Evolutionary conservation across 2,797 vertebrate species (phyloP).

Genomic region (Dendrocincla fuliginosa): DNA sequence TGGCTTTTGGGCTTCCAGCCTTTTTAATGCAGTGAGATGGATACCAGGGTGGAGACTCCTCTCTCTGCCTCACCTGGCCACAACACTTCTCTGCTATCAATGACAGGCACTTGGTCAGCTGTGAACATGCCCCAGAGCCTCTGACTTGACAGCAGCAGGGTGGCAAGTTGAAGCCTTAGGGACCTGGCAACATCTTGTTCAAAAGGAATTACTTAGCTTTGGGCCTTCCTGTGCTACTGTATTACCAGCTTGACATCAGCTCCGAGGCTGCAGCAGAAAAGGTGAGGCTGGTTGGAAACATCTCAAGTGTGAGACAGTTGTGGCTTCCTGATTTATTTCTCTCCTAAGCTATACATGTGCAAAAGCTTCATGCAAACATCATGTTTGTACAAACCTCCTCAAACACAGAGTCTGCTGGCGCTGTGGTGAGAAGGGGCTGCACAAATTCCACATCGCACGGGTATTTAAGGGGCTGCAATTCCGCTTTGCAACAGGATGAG

Average conservation of each 20-base stretch:
- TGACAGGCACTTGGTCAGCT: background rate
- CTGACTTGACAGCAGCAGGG: background rate
- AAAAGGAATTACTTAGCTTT: background rate
- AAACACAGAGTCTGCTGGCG: background rate
- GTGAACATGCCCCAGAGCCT: background rate
- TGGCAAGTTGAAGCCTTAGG: background rate
- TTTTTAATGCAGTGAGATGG: background rate
- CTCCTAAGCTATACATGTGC: background rate
- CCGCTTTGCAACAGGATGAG: constrained; percentile 32
- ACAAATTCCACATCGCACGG: background rate
- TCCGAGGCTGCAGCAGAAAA: background rate
- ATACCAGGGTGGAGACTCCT: background rate
- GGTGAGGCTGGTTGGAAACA: background rate
- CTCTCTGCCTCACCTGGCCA: background rate
- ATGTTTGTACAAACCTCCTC: background rate
- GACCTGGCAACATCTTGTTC: background rate
- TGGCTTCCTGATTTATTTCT: background rate
- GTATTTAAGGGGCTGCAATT: background rate
- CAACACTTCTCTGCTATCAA: background rate
- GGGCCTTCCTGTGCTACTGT: fast-evolving
- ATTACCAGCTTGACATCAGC: background rate
- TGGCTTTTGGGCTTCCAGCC: background rate
- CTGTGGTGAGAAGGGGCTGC: background rate
- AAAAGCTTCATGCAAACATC: fast-evolving
- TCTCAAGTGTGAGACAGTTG: background rate